Base-by-base conservation (phyloP, 2,888 invertebrate species). In the Leptinotarsa rubiginosa region DNA sequence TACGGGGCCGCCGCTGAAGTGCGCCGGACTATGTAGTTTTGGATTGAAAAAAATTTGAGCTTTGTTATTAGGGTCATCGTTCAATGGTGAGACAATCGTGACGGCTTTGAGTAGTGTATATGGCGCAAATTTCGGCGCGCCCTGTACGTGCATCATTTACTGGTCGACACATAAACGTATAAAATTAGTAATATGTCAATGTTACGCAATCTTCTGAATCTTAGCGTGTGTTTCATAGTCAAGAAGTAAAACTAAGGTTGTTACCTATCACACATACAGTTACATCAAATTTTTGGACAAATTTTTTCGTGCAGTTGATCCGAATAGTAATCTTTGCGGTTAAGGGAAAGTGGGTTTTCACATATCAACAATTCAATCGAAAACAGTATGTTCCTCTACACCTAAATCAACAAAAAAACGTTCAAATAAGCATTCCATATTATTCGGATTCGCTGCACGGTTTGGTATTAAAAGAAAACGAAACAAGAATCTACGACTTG, bases 141-240 rank as follows among this genome's bases (percentile, higher is more conserved):
- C 68, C 68, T 31, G 52, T 67, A 68, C 54, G 41, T 68, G 62
- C 77, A 72, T 74, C 70, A 77, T 76, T 74, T 75, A 77, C 76
- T 72, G 69, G 65, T 66, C 54, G 67, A 56, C 59, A 50, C 66
- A 66, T 72, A 72, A 70, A 74, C 20, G 67, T 74, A 74, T 74
- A 74, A 70, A 75, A 68, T 72, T 75, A 70, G 75, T 66, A 73
- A 70, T 83, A 83, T 84, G 83, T 83, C 83, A 83, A 83, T 84
- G 84, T 79, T 81, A 83, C 81, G 82, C 81, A 83, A 81, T 81
- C 62, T 83, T 83, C 79, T 79, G 76, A 77, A 77, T 77, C 73
- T 75, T 77, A 74, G 76, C 80, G 81, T 80, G 78, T 79, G 79
- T 80, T 69, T 73, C 75, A 79, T 75, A 79, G 81, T 78, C 80